Base-by-base conservation (phyloP, 2,113 vertebrate genomes). In the Collichthys lucidus region DNA sequence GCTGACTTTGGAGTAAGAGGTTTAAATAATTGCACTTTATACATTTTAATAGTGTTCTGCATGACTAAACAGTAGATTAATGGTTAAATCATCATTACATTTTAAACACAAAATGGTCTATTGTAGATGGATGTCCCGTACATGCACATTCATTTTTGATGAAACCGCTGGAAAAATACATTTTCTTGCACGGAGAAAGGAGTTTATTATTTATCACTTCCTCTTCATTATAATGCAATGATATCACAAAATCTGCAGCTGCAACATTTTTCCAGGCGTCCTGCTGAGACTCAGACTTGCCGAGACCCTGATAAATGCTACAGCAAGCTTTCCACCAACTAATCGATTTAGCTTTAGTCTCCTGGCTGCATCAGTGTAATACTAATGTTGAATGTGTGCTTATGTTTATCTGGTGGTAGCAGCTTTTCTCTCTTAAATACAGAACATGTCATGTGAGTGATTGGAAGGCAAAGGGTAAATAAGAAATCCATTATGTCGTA, bases 211-310 rank as follows among this genome's bases (percentile, higher is more conserved):
- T 78, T 42, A 70, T 62, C n/a, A 74, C 24, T 59, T 61, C 52
- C 40, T 8, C 47, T 42, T 53, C 0, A 4, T 40, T 4, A 9
- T 60, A 17, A 56, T 82, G 62, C 52, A 64, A 35, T 22, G 31
- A 63, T 71, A 80, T 77, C 56, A 35, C 26, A 50, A 55, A 87
- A 80, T 85, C 56, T 84, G 77, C 59, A 75, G 35, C 59, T 53
- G 71, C 47, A 82, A 52, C 56, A 78, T 40, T 82, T 82, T 68
- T 64, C 22, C 11, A 47, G 31, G 14, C 59, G 14, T 74, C 40
- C 64, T 66, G 60, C 60, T 75, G 29, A 26, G 40, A 40, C 63
- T 76, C 19, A 17, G 26, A 57, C 26, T 50, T 56, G 40, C 11
- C 1, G 1, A 73, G 70, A 50, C 5, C 46, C 52, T 62, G 53